Conservation (phyloP, 2,113 vertebrate genomes). For the Scomber scombrus region DNA sequence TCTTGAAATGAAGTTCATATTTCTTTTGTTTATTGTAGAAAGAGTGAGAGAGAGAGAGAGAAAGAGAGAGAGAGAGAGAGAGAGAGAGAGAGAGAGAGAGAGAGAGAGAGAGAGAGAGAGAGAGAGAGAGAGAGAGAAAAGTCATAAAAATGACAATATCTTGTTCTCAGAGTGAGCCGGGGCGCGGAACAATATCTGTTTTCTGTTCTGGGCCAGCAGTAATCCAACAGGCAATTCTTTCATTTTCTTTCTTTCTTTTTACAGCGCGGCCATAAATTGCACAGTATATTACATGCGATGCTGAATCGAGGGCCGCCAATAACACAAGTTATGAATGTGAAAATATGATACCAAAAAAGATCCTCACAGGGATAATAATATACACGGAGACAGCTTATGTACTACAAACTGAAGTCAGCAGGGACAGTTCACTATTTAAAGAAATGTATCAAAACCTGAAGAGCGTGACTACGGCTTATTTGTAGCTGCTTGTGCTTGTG, state of each 20-base stretch:
- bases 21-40: slow-evolving; percentile 74
- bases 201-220: slow-evolving; percentile 60
- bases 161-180: slow-evolving; percentile 51
- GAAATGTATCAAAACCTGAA: slow-evolving; percentile 35
- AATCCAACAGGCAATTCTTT: slow-evolving; percentile 63
- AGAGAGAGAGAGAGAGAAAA: slow-evolving; percentile 49
- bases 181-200: slow-evolving; percentile 63
- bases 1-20: slow-evolving; percentile 68
- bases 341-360: slow-evolving; percentile 33
- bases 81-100: slow-evolving; percentile 41
- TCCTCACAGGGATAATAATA: slow-evolving; percentile 28
- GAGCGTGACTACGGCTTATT: not conserved
- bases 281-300: slow-evolving; percentile 63
- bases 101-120: slow-evolving; percentile 44
- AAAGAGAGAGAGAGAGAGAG: slow-evolving; percentile 46
- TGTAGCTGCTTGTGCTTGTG: slow-evolving; percentile 6
- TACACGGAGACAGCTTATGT: slow-evolving; percentile 16
- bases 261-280: slow-evolving; percentile 56
- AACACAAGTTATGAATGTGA: slow-evolving; percentile 63
- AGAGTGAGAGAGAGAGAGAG: slow-evolving; percentile 39
- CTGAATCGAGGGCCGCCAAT: slow-evolving; percentile 47
- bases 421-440: slow-evolving; percentile 39
- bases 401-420: slow-evolving; percentile 17
- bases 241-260: slow-evolving; percentile 61
- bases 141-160: slow-evolving; percentile 74